Base-by-base conservation (phyloP, 2,888 invertebrate species). In the Charanyca ferruginea region DNA sequence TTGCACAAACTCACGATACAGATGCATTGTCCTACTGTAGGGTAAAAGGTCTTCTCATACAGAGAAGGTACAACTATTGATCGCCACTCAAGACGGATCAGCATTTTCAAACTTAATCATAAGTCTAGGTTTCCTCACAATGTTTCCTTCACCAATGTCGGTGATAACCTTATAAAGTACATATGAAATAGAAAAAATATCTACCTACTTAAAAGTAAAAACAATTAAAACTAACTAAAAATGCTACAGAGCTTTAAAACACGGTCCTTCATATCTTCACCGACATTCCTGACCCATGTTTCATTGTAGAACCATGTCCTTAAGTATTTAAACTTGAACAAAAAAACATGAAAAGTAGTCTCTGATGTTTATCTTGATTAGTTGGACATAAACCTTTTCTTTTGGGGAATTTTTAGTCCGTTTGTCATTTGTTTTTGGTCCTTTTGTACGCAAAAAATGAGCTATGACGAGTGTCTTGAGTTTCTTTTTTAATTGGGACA, bases 371-470 rank as follows among this genome's bases (percentile, higher is more conserved):
- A 74, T 74, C 74, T 45, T 67, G 80, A 74, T 75, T 68, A 75
- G 69, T 74, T 25, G 55, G 35, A 74, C 75, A 45, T 79, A 74
- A 79, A 66, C 74, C 38, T 74, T 73, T 73, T 73, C 53, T 64
- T 54, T 78, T 51, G 28, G 20, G 44, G 44, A 6, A 38, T 38
- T 66, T 73, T 79, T 55, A 44, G 59, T 60, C 1, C 38, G 42
- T 59, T 51, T 66, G 79, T 74, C 73, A 79, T 73, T 79, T 73
- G 51, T 59, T 74, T 59, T 47, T 25, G 53, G 54, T 53, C 13
- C 45, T 20, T 32, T 75, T 44, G 13, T 42, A 32, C 38, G 74
- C 74, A 73, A 73, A 78, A 78, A 65, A 54, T 18, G 11, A 71
- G 18, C 9, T 76, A 45, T 18, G 60, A 45, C 32, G 41, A 0